phyloP scores from a whole-genome alignment of 1,140 invertebrate genomes.

The Orius insidiosus region DNA sequence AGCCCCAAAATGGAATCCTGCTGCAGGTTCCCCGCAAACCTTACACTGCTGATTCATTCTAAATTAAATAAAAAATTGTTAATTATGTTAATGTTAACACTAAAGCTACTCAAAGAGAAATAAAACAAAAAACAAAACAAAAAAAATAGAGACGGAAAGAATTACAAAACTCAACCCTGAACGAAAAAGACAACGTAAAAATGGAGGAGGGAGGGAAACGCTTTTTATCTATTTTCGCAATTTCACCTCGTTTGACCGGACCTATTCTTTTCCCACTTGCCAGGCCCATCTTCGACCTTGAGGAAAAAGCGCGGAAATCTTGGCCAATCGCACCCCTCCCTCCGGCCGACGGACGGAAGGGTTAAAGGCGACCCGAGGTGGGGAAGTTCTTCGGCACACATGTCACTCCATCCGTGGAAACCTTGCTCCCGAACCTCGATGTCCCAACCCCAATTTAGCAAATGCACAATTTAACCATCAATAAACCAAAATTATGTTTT shows the following conservation, averaged over 20 bases:
- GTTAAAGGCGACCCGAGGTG: neutral
- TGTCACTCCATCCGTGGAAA: conserved; percentile 1
- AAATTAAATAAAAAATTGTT: neutral
- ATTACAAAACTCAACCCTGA: neutral
- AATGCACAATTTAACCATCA: too few species aligned
- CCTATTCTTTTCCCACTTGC: neutral
- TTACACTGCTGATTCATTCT: conserved; percentile 81
- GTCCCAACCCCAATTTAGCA: too few species aligned
- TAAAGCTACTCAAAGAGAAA: neutral
- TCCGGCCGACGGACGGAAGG: too few species aligned
- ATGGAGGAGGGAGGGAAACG: neutral
- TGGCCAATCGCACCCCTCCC: neutral
- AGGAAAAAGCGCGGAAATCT: too few species aligned
- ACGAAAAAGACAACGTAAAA: neutral
- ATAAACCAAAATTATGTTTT: too few species aligned
- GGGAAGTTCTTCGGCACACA: conserved; percentile 2
- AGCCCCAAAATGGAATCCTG: conserved; percentile 94
- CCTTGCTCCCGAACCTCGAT: conserved; percentile 6
- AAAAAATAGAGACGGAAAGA: neutral
- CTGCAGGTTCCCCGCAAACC: conserved; percentile 87
- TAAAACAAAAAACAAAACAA: neutral
- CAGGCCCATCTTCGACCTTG: too few species aligned
- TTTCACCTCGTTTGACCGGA: neutral
- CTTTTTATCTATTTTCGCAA: neutral
- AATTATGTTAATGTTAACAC: neutral